Evolutionary conservation across 2,113 vertebrate genomes (phyloP).

Genomic region (Chaetodon auriga): DNA sequence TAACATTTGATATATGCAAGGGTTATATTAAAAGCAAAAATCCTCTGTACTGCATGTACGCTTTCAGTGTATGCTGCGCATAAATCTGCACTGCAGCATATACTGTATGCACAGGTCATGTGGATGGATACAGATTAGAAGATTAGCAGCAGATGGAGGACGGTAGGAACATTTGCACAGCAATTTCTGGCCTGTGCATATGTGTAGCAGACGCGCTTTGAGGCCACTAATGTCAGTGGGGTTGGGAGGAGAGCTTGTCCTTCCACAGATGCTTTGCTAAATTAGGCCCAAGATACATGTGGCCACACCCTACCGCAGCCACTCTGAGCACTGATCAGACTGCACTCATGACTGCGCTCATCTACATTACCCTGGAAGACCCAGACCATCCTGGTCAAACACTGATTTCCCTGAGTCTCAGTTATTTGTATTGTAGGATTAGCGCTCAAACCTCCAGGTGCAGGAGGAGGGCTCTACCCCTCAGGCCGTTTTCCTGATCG

Average conservation of each 20-base stretch:
- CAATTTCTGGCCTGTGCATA: slow-evolving; percentile 10
- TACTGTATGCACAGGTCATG: slow-evolving; percentile 23
- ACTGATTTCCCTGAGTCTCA: slow-evolving; percentile 40
- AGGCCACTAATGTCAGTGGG: slow-evolving; percentile 12
- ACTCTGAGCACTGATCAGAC: slow-evolving; percentile 18
- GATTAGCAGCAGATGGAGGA: slow-evolving; percentile 38
- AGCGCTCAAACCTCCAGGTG: slow-evolving; percentile 51
- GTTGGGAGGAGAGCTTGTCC: slow-evolving; percentile 20
- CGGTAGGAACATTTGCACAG: slow-evolving; percentile 33
- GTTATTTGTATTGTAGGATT: slow-evolving; percentile 57
- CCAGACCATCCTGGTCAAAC: slow-evolving; percentile 43
- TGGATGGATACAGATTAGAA: slow-evolving; percentile 27
- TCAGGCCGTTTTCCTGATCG: slow-evolving; percentile 66
- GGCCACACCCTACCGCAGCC: slow-evolving; percentile 8
- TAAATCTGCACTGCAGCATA: slow-evolving; percentile 28
- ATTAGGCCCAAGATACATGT: slow-evolving; percentile 15
- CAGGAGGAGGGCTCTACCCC: slow-evolving; percentile 37
- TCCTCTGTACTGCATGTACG: slow-evolving; percentile 2
- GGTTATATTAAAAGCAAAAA: slow-evolving; percentile 26
- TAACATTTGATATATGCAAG: slow-evolving; percentile 11
- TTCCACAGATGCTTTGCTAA: slow-evolving; percentile 7
- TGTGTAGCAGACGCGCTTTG: neutral
- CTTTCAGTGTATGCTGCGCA: slow-evolving; percentile 24
- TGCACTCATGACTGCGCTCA: slow-evolving; percentile 8
- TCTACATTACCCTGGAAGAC: slow-evolving; percentile 43